phyloP scores from a whole-genome alignment of 2,797 vertebrate genomes.

The Eurystomus glaucurus region DNA sequence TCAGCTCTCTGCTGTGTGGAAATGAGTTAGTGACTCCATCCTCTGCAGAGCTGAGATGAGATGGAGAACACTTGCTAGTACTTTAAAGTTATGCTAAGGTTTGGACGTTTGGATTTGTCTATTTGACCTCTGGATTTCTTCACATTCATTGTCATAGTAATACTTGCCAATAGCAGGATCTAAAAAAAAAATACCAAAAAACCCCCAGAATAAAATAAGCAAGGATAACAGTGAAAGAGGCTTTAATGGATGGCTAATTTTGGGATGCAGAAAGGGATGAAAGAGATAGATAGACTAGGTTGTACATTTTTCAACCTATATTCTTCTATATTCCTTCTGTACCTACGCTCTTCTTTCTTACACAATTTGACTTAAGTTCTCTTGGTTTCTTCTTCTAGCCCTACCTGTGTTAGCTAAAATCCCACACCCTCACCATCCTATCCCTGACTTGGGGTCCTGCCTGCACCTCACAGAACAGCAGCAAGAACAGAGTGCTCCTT shows the following conservation, averaged over 20 bases:
- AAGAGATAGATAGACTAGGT: background rate
- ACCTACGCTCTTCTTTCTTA: background rate
- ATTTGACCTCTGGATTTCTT: constrained; percentile 1
- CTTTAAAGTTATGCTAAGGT: background rate
- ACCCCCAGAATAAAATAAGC: background rate
- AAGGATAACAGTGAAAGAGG: background rate
- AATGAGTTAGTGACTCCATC: background rate
- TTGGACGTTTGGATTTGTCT: background rate
- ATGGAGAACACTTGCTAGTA: background rate
- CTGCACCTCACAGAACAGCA: background rate
- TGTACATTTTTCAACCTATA: background rate
- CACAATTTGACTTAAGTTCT: background rate
- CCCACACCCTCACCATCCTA: no score
- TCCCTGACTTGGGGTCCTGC: background rate
- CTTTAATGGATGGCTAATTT: constrained; percentile 17
- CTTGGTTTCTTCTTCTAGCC: background rate
- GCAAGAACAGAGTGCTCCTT: background rate
- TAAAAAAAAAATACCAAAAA: constrained; percentile 21
- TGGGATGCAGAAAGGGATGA: background rate
- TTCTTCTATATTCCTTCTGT: background rate
- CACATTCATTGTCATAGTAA: background rate
- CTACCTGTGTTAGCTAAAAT: background rate
- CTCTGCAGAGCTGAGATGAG: background rate
- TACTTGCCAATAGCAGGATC: background rate
- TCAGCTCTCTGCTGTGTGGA: background rate